A percentile compares a stretch with the other conserved stretches of the same genome.
Evolutionary conservation across 2,888 invertebrate genomes (phyloP).

Genomic region (Zeuzera pyrina): DNA sequence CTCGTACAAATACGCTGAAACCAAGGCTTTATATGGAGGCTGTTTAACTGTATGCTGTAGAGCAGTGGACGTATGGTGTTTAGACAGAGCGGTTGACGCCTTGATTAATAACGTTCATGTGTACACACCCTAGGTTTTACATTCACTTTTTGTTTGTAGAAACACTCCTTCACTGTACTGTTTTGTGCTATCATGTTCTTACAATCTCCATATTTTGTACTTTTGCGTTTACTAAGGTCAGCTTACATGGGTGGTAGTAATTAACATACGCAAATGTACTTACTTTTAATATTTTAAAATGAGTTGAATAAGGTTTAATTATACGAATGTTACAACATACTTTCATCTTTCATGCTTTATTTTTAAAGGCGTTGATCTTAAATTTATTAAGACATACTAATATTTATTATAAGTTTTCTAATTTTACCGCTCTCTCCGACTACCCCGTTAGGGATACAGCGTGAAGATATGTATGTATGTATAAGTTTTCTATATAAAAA

Average conservation of each 20-base stretch:
- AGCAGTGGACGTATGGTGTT: slow-evolving; percentile 23
- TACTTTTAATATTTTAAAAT: neutral
- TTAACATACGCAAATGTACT: neutral
- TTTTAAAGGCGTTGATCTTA: too few relatives aligned
- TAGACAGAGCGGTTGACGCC: slow-evolving; percentile 48
- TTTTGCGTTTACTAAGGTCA: neutral
- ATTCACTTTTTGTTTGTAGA: slow-evolving; percentile 25
- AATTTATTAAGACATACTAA: too few relatives aligned
- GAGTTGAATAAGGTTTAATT: slow-evolving; percentile 7
- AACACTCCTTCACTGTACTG: slow-evolving; percentile 17
- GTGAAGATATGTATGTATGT: too few relatives aligned
- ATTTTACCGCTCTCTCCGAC: too few relatives aligned
- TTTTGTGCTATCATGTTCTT: neutral
- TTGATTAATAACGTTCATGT: slow-evolving; percentile 38
- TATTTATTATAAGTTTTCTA: too few relatives aligned
- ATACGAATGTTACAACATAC: slow-evolving; percentile 8
- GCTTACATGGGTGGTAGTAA: neutral
- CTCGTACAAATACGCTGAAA: slow-evolving; percentile 49
- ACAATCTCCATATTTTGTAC: neutral
- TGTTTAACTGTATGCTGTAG: slow-evolving; percentile 19
- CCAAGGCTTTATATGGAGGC: slow-evolving; percentile 45
- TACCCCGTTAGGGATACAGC: too few relatives aligned
- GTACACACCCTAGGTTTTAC: slow-evolving; percentile 1
- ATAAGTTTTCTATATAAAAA: too few relatives aligned
- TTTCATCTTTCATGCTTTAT: slow-evolving; percentile 9